Percentiles rank a stretch among this genome's conserved stretches.
These are phyloP conservation scores for Thamnophis elegans DNA, from an alignment of 2,797 vertebrate genomes.

Conservation along the genomic window DNA sequence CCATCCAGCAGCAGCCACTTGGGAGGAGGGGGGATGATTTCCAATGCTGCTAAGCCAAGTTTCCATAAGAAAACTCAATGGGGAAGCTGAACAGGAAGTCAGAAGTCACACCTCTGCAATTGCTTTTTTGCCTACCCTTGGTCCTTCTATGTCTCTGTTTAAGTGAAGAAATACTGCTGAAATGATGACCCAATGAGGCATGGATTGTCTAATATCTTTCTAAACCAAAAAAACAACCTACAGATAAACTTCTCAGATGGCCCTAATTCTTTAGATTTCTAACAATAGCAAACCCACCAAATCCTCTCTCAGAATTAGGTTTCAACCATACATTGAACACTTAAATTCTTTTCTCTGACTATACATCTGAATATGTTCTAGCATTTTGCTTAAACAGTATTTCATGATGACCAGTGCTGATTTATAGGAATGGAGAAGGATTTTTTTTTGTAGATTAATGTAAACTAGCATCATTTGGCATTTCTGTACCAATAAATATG, in stretches of 20 bases:
- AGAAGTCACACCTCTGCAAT: not conserved
- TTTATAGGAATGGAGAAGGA: not conserved
- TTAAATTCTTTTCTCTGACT: not conserved
- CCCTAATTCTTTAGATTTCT: not conserved
- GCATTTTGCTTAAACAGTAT: not conserved
- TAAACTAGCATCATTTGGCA: not conserved
- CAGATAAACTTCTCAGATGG: not conserved
- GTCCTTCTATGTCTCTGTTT: not conserved
- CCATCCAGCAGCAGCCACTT: not conserved
- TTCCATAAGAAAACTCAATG: not conserved
- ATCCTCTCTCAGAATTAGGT: not conserved
- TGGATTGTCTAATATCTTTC: not conserved
- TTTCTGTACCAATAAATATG: not conserved
- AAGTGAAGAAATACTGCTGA: not conserved
- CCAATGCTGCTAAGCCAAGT: not conserved
- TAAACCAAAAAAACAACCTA: not conserved
- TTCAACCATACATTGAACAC: not conserved
- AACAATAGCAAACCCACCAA: not conserved
- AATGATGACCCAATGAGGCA: not conserved
- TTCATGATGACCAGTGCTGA: not conserved
- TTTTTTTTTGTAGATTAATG: not conserved
- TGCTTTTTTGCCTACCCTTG: not conserved
- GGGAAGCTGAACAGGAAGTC: not conserved
- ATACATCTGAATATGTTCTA: not conserved
- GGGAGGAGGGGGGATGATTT: not conserved